phyloP scores from a whole-genome alignment of 2,888 invertebrate genomes.

The Asteroscopus sphinx region DNA sequence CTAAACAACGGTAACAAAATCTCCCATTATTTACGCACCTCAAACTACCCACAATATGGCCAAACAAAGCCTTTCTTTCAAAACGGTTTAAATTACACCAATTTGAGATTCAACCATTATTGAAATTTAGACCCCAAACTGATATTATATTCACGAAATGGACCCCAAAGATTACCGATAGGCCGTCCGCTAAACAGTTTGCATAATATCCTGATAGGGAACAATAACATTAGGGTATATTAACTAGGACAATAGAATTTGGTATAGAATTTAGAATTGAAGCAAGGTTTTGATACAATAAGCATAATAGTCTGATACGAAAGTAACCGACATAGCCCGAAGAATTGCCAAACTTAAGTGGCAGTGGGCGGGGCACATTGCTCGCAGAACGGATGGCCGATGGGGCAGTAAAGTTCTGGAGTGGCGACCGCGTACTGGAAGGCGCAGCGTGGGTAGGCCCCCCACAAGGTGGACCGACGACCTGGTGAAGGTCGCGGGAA shows the following conservation, averaged over 20 bases:
- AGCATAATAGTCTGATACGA: too few relatives aligned
- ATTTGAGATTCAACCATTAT: conserved; percentile 35
- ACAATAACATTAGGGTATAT: conserved; percentile 42
- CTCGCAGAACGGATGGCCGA: too few relatives aligned
- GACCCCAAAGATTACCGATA: conserved; percentile 54
- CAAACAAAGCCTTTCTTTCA: conserved; percentile 14
- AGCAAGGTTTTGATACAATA: too few relatives aligned
- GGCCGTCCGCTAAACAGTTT: conserved; percentile 47
- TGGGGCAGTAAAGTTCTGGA: too few relatives aligned
- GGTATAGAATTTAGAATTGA: too few relatives aligned
- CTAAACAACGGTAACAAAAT: conserved; percentile 9
- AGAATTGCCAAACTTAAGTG: too few relatives aligned
- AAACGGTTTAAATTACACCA: conserved; percentile 23
- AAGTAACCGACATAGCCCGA: too few relatives aligned
- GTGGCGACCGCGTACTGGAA: too few relatives aligned
- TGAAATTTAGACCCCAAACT: conserved; percentile 44
- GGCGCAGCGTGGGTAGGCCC: too few relatives aligned
- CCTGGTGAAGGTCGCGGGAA: too few relatives aligned
- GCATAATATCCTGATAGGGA: conserved; percentile 49
- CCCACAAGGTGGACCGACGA: too few relatives aligned
- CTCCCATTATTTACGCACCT: not conserved
- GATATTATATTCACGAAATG: conserved; percentile 50
- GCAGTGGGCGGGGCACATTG: too few relatives aligned
- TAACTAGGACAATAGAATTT: conserved; percentile 22
- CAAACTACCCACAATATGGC: not conserved